These are phyloP conservation scores for Tokudaia tokunoshimensis DNA, from an alignment of 2,797 vertebrate genomes.

Conservation along the genomic window DNA sequence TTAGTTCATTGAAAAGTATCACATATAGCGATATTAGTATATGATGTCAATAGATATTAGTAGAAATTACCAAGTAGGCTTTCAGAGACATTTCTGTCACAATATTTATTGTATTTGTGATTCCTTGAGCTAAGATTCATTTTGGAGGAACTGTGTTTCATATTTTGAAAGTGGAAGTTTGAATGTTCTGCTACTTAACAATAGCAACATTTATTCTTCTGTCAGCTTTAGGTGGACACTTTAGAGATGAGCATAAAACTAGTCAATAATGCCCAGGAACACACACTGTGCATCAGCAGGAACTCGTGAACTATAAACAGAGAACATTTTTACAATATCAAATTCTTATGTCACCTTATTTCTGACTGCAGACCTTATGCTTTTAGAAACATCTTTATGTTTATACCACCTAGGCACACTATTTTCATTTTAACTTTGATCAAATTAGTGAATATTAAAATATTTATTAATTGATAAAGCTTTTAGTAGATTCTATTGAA, in stretches of 20 bases:
- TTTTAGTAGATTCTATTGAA: background rate
- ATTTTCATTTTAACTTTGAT: constrained; percentile 6
- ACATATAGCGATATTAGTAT: background rate
- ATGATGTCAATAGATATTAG: background rate
- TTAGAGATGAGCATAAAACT: background rate
- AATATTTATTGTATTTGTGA: background rate
- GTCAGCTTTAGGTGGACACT: background rate
- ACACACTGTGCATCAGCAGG: background rate
- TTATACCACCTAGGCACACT: background rate
- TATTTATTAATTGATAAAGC: background rate
- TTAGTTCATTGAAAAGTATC: background rate
- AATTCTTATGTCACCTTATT: background rate
- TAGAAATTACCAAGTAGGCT: background rate
- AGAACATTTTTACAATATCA: background rate
- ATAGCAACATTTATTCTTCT: background rate
- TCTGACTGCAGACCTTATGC: background rate
- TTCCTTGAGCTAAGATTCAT: background rate
- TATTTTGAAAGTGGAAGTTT: background rate
- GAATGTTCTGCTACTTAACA: constrained; percentile 17
- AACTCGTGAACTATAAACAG: background rate
- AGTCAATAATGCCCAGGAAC: background rate
- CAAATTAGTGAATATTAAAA: background rate
- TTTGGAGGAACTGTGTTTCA: background rate
- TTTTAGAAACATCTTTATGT: background rate
- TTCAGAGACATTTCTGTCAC: background rate